Evolutionary conservation across 2,888 invertebrate genomes (phyloP).

Genomic region (Dynastes maya): DNA sequence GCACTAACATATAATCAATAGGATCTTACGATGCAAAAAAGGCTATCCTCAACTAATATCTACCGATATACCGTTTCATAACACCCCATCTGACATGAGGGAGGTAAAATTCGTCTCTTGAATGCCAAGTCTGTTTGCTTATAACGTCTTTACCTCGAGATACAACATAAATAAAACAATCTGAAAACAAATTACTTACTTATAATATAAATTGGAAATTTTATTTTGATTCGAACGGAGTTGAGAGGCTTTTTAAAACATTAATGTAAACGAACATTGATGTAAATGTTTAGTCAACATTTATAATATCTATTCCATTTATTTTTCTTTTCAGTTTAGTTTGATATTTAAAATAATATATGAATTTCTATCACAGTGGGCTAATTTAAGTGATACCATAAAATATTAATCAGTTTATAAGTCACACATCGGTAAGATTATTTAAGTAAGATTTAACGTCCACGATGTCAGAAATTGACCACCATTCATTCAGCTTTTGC

Average conservation of each 20-base stretch:
- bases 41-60: constrained; percentile 60
- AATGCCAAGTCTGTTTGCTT: constrained; percentile 36
- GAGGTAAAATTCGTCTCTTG: constrained; percentile 29
- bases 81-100: constrained; percentile 24
- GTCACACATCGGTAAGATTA: too few relatives aligned
- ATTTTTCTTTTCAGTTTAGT: too few relatives aligned
- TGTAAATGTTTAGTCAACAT: not conserved
- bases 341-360: too few relatives aligned
- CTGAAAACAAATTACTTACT: constrained; percentile 66
- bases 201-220: constrained; percentile 65
- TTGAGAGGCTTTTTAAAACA: constrained; percentile 21
- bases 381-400: too few relatives aligned
- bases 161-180: constrained; percentile 64
- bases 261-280: too few relatives aligned
- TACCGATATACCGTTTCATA: constrained; percentile 38
- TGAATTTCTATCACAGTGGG: too few relatives aligned
- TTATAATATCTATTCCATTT: too few relatives aligned
- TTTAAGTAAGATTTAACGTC: too few relatives aligned
- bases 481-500: too few relatives aligned
- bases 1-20: constrained; percentile 45
- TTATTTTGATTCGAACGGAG: constrained; percentile 43
- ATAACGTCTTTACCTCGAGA: constrained; percentile 53
- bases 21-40: constrained; percentile 56
- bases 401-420: too few relatives aligned
- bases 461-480: too few relatives aligned